Base-by-base conservation (phyloP, 2,113 vertebrate genomes). In the Aphyosemion australe region DNA sequence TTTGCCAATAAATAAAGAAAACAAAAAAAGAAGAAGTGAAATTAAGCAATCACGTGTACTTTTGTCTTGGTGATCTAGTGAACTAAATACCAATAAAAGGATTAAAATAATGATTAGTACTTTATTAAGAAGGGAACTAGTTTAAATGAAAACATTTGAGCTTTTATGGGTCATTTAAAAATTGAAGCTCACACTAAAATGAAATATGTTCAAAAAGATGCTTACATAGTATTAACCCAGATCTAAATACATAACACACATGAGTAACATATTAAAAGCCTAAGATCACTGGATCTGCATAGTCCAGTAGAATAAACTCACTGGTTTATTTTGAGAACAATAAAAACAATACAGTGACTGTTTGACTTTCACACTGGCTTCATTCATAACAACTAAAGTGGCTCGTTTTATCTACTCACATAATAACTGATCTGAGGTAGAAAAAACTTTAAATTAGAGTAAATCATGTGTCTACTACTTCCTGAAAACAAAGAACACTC, bases 11-110 rank as follows among this genome's bases (percentile, higher is more conserved):
- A 74, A 4, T 42, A 1, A 9, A 69, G 2, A 61, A 47, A 66
- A 39, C 6, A 61, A 34, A 45, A n/a, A 5, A 79, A 81, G 57
- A 26, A 68, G 79, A 88, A 89, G 78, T 82, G 78, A 82, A 83
- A 84, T 50, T 46, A 12, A 34, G 12, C n/a, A 50, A 48, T 45
- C 12, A 4, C 14, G 42, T 14, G 21, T 5, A 50, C 20, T 5
- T 57, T 56, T 43, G 37, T 48, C 55, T 51, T n/a, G n/a, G 15
- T 20, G 16, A 15, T 47, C 2, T 56, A 2, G 15, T 34, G 0
- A 59, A 51, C 15, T 21, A 12, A 4, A n/a, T 32, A 41, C 2
- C 12, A 45, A 32, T 50, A 8, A n/a, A 61, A 53, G 14, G 16
- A 18, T 11, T n/a, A 50, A 20, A 49, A 49, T 12, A 14, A 37